Conservation (phyloP, 2,113 vertebrate species). For the Chaetorhynchus papuensis region DNA sequence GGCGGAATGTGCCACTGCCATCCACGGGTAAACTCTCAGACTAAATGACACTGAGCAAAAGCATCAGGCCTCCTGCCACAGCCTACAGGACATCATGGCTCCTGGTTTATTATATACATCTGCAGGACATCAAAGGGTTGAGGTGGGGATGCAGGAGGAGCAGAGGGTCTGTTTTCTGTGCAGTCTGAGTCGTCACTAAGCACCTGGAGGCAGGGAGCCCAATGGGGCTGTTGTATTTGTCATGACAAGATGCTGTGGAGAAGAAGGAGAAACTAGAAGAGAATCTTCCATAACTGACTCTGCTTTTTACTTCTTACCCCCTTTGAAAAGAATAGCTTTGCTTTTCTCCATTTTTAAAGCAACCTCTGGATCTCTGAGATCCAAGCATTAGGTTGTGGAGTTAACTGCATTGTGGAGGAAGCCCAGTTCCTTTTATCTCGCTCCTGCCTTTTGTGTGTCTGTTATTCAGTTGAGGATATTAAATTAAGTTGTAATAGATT, state of each 20-base stretch:
- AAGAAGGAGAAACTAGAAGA: not conserved
- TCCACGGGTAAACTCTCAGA: fast-evolving
- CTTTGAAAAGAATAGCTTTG: not conserved
- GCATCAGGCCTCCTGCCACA: not conserved
- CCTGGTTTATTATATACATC: not conserved
- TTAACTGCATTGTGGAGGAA: not conserved
- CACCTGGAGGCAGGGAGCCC: not conserved
- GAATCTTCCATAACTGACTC: not conserved
- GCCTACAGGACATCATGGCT: fast-evolving
- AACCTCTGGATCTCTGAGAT: not conserved
- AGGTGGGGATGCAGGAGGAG: not conserved
- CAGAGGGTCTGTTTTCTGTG: not conserved
- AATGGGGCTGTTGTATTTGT: fast-evolving
- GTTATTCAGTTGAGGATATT: not conserved
- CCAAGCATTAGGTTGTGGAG: not conserved
- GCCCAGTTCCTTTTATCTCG: not conserved
- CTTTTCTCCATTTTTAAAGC: not conserved
- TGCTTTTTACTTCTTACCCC: not conserved
- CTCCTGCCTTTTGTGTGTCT: not conserved
- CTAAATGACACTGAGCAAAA: not conserved
- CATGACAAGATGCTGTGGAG: not conserved
- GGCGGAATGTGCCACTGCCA: fast-evolving
- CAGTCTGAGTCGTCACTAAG: fast-evolving
- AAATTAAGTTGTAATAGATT: not conserved
- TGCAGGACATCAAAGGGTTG: not conserved